Conservation (phyloP, 1,140 invertebrate species). For the Drosophila pallidifrons region DNA sequence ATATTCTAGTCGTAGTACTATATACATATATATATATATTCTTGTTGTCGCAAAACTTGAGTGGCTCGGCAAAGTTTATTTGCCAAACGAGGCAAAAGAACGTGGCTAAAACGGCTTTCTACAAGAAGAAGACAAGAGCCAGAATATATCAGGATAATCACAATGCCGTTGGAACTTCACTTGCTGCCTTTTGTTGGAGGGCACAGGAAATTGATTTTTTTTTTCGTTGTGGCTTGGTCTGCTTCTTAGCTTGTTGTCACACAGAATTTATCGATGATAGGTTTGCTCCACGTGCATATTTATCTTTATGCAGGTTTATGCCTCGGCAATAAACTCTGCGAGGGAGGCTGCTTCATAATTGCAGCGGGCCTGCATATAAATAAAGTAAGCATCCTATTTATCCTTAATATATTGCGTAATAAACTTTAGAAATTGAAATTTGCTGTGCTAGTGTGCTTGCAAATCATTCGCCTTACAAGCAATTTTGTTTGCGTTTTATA, state of each 20-base stretch:
- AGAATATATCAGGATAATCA: slow-evolving; percentile 63
- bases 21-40: slow-evolving; percentile 22
- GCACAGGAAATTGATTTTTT: slow-evolving; percentile 75
- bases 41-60: slow-evolving; percentile 59
- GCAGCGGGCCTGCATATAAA: slow-evolving; percentile 63
- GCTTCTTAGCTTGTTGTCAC: slow-evolving; percentile 54
- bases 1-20: slow-evolving; percentile 45
- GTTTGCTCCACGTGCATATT: slow-evolving; percentile 72
- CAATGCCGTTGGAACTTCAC: slow-evolving; percentile 46
- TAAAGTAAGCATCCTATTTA: slow-evolving; percentile 47
- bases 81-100: slow-evolving; percentile 48
- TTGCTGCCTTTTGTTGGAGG: slow-evolving; percentile 38
- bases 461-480: slow-evolving; percentile 38
- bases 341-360: slow-evolving; percentile 50
- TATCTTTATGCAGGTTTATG: slow-evolving; percentile 73
- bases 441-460: slow-evolving; percentile 15
- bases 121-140: slow-evolving; percentile 7
- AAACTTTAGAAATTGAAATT: slow-evolving; percentile 57
- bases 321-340: neutral
- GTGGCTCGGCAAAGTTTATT: slow-evolving; percentile 67
- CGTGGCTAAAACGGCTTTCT: slow-evolving; percentile 32
- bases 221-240: slow-evolving; percentile 56
- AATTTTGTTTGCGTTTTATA: neutral
- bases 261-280: slow-evolving; percentile 75
- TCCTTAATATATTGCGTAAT: slow-evolving; percentile 68